Percentiles rank a stretch among this genome's conserved stretches.
Evolutionary conservation across 1,140 invertebrate genomes (phyloP).

Genomic region (Nilaparvata lugens): DNA sequence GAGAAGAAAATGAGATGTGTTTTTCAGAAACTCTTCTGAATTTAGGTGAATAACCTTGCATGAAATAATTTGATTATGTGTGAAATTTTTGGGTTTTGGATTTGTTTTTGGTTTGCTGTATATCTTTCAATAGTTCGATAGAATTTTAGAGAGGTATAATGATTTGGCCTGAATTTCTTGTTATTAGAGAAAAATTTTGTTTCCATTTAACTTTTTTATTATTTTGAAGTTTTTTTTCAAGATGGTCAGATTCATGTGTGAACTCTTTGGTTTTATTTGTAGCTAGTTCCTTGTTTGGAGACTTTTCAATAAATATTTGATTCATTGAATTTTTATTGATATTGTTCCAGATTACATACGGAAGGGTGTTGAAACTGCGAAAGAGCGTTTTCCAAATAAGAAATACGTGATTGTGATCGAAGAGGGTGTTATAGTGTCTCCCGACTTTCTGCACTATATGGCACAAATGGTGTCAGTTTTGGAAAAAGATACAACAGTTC

Average conservation of each 20-base stretch:
- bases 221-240: not conserved
- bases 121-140: no score
- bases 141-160: no score
- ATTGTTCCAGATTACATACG: slow-evolving; percentile 10
- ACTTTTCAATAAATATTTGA: not conserved
- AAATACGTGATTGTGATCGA: slow-evolving; percentile 39
- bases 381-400: slow-evolving; percentile 26
- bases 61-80: no score
- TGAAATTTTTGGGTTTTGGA: no score
- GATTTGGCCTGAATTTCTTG: no score
- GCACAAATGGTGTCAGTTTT: slow-evolving; percentile 35
- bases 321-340: not conserved
- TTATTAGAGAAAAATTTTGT: no score
- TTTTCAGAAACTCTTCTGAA: no score
- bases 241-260: not conserved
- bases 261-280: not conserved
- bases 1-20: no score
- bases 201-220: not conserved
- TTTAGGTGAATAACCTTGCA: no score
- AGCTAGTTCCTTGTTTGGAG: not conserved
- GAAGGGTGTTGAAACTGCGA: slow-evolving; percentile 1
- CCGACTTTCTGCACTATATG: slow-evolving; percentile 42
- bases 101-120: no score
- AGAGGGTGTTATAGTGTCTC: slow-evolving; percentile 39
- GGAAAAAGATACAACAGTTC: slow-evolving; percentile 34